These are phyloP conservation scores for Rhodophaea formosa DNA, from an alignment of 2,888 invertebrate species.

Conservation along the genomic window DNA sequence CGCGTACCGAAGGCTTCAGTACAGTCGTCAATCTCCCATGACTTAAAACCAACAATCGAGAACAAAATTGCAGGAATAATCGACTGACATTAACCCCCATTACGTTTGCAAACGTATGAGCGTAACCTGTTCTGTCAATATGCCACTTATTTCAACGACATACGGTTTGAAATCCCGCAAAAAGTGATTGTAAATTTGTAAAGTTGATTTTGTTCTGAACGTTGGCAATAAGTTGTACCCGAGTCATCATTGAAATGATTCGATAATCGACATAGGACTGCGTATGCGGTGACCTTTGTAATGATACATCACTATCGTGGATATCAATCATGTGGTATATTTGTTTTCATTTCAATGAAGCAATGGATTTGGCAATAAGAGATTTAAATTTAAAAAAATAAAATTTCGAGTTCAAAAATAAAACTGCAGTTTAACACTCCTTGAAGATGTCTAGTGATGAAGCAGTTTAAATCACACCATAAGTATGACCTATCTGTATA, in stretches of 20 bases:
- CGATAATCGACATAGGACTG: constrained; percentile 62
- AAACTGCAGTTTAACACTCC: too few relatives aligned
- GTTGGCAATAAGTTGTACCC: constrained; percentile 22
- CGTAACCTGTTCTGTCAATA: constrained; percentile 27
- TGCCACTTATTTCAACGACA: constrained; percentile 30
- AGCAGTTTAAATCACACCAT: too few relatives aligned
- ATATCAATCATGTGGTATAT: constrained; percentile 34
- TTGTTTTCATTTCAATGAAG: constrained; percentile 33
- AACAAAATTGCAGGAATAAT: constrained; percentile 66
- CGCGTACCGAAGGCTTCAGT: constrained; percentile 33
- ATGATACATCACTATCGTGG: constrained; percentile 38
- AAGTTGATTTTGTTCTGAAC: constrained; percentile 11
- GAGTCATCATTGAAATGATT: constrained; percentile 60
- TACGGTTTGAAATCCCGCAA: constrained; percentile 25
- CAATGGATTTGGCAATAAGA: neutral
- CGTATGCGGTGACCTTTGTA: constrained; percentile 59
- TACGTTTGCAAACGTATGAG: constrained; percentile 49
- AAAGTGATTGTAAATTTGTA: constrained; percentile 11
- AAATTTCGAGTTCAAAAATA: too few relatives aligned
- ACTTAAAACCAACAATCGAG: constrained; percentile 71
- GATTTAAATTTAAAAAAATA: too few relatives aligned
- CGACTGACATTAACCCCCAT: constrained; percentile 70
- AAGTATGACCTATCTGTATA: too few relatives aligned
- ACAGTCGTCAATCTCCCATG: constrained; percentile 61
- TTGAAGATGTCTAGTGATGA: too few relatives aligned